phyloP scores from a whole-genome alignment of 2,888 invertebrate genomes.

The Latheticus oryzae region DNA sequence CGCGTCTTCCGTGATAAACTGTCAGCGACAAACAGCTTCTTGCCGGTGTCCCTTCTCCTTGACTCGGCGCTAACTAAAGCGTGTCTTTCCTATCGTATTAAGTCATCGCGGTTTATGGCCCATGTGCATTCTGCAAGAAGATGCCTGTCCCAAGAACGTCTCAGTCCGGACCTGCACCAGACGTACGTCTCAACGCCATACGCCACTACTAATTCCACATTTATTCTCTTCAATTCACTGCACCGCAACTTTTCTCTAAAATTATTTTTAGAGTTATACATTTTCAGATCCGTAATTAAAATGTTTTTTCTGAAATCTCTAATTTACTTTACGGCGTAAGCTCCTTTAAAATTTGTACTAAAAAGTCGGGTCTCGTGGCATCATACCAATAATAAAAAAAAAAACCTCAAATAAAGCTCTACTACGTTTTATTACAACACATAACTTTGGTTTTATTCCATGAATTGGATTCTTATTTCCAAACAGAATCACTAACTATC shows the following conservation, averaged over 20 bases:
- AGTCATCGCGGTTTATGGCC: conserved; percentile 42
- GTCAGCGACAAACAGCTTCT: conserved; percentile 61
- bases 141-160: not conserved
- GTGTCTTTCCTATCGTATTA: conserved; percentile 46
- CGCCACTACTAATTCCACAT: conserved; percentile 5
- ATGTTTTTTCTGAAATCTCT: too few species aligned
- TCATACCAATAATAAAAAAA: too few species aligned
- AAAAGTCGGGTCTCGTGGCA: too few species aligned
- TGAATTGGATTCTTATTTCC: too few species aligned
- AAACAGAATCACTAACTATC: too few species aligned
- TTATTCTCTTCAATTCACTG: not conserved
- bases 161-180: conserved; percentile 24
- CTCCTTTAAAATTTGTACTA: too few species aligned
- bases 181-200: conserved; percentile 3
- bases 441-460: conserved; percentile 9
- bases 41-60: conserved; percentile 52
- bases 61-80: conserved; percentile 54
- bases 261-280: too few species aligned
- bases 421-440: conserved; percentile 4
- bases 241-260: not conserved
- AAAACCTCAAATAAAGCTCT: conserved; percentile 5
- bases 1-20: conserved; percentile 65
- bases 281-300: too few species aligned
- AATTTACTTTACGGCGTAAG: too few species aligned
- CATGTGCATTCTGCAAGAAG: conserved; percentile 15